phyloP scores from a whole-genome alignment of 2,797 vertebrate species.

The Carapus acus region DNA sequence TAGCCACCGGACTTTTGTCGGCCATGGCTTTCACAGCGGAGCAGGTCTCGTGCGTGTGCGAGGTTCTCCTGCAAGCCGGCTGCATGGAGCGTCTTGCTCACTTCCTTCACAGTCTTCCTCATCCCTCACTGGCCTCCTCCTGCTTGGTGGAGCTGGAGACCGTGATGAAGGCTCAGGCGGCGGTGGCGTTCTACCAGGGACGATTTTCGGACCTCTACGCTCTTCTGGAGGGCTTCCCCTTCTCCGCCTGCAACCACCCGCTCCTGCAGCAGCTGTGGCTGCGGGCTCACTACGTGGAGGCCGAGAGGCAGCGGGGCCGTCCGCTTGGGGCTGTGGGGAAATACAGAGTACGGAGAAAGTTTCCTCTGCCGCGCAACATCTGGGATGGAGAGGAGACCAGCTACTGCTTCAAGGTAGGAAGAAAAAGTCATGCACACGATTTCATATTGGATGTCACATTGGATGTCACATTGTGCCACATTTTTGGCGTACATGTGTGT shows the following conservation, averaged over 20 bases:
- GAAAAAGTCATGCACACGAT: too few relatives aligned
- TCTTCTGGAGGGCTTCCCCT: conserved; percentile 63
- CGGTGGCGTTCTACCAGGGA: conserved; percentile 69
- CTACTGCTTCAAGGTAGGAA: conserved; percentile 69
- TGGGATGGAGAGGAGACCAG: conserved; percentile 74
- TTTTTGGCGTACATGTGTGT: too few relatives aligned
- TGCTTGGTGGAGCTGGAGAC: conserved; percentile 45
- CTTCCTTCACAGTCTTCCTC: conserved; percentile 62
- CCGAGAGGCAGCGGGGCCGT: conserved; percentile 63
- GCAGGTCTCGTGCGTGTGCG: conserved; percentile 69
- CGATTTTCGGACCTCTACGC: conserved; percentile 64
- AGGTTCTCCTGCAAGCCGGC: conserved; percentile 68
- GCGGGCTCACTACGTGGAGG: conserved; percentile 65
- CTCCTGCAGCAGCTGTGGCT: conserved; percentile 74
- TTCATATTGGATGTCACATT: too few relatives aligned
- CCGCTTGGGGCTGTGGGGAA: conserved; percentile 72
- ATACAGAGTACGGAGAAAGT: conserved; percentile 69
- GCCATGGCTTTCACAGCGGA: conserved; percentile 65
- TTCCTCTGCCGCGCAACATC: conserved; percentile 68
- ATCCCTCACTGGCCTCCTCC: conserved; percentile 30
- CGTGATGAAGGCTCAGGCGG: conserved; percentile 65
- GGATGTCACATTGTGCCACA: too few relatives aligned
- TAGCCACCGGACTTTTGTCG: conserved; percentile 12
- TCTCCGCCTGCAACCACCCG: conserved; percentile 62
- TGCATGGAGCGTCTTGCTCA: conserved; percentile 60